These are phyloP conservation scores for Callorhinus ursinus DNA, from an alignment of 2,113 vertebrate genomes.

Conservation along the genomic window DNA sequence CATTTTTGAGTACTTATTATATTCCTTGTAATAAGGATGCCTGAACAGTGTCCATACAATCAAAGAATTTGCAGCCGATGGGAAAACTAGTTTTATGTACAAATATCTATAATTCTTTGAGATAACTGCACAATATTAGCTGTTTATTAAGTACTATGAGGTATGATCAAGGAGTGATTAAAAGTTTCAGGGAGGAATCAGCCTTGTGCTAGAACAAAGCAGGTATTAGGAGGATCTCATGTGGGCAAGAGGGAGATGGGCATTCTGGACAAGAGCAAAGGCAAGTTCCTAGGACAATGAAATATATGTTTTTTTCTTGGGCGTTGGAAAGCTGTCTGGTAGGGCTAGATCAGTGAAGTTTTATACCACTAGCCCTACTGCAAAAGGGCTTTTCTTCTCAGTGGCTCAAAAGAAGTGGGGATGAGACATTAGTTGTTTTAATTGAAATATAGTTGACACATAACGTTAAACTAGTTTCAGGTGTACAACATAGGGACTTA, in stretches of 20 bases:
- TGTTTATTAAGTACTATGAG: not conserved
- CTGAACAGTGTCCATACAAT: not conserved
- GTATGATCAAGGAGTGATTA: not conserved
- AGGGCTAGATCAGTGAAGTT: not conserved
- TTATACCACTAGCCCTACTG: fast-evolving
- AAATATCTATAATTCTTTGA: not conserved
- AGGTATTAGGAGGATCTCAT: not conserved
- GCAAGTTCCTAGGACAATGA: not conserved
- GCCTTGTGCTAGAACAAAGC: not conserved
- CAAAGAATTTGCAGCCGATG: not conserved
- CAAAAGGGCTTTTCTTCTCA: not conserved
- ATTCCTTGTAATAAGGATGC: not conserved
- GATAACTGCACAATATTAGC: not conserved
- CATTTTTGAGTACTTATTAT: not conserved
- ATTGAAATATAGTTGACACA: not conserved
- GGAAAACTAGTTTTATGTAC: not conserved
- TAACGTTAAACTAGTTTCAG: not conserved
- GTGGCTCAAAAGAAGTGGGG: not conserved
- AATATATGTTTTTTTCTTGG: not conserved
- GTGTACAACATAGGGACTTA: not conserved
- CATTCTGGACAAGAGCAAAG: not conserved
- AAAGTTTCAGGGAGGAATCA: not conserved
- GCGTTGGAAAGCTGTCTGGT: not conserved
- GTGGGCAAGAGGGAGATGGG: not conserved
- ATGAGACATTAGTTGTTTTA: not conserved